phyloP scores from a whole-genome alignment of 2,797 vertebrate genomes.

The Pangasius sanitwongsei region DNA sequence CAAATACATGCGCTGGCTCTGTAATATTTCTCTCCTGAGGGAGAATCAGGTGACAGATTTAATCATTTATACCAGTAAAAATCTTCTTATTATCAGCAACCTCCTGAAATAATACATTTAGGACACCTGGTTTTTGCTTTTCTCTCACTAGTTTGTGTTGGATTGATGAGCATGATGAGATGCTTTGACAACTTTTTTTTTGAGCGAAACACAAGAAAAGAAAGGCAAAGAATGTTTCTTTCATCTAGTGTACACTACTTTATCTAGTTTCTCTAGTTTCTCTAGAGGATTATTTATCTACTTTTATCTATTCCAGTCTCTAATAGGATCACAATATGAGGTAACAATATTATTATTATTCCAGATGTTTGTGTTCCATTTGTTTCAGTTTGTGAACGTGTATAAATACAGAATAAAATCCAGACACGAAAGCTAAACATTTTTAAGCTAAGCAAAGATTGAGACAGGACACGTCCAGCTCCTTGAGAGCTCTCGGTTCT shows the following conservation, averaged over 20 bases:
- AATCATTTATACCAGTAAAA: not conserved
- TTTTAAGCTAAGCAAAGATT: constrained; percentile 1
- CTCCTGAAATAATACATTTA: not conserved
- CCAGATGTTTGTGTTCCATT: not conserved
- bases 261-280: not conserved
- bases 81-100: not conserved
- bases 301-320: not conserved
- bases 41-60: not conserved
- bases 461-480: not conserved
- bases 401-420: not conserved
- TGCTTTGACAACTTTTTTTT: not conserved
- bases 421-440: not conserved
- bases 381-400: not conserved
- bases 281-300: not conserved
- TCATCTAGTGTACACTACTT: not conserved
- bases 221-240: not conserved
- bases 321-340: not conserved
- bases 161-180: not conserved
- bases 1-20: not conserved
- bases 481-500: not conserved
- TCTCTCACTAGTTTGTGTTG: not conserved
- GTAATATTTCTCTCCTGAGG: not conserved
- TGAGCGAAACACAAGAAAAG: not conserved
- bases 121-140: not conserved
- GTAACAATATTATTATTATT: not conserved